Conservation (phyloP, 2,888 invertebrate species). For the Thereva nobilitata region DNA sequence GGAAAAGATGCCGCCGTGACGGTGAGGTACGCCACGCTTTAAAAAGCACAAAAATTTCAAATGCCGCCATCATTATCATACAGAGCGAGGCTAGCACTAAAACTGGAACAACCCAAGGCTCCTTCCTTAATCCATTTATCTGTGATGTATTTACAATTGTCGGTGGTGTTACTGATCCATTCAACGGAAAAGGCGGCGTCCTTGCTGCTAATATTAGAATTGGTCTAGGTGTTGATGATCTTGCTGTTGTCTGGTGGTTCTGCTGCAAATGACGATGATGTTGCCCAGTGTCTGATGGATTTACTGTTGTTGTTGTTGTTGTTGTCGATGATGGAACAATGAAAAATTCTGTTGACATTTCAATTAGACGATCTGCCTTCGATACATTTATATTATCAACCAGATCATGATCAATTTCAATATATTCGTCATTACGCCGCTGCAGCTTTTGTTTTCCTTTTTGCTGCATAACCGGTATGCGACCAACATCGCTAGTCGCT, state of each 20-base stretch:
- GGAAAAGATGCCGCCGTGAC: constrained; percentile 80
- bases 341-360: constrained; percentile 86
- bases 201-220: constrained; percentile 49
- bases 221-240: constrained; percentile 47
- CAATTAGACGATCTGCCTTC: constrained; percentile 62
- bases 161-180: constrained; percentile 47
- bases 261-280: constrained; percentile 56
- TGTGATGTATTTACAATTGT: constrained; percentile 52
- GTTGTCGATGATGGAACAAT: constrained; percentile 67
- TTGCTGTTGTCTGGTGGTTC: constrained; percentile 48
- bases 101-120: constrained; percentile 90
- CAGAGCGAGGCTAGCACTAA: constrained; percentile 81
- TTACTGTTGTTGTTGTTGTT: constrained; percentile 50
- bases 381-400: constrained; percentile 47
- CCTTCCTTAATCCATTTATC: constrained; percentile 64
- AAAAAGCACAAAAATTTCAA: constrained; percentile 88
- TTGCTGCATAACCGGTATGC: constrained; percentile 35
- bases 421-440: constrained; percentile 33
- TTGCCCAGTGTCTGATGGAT: constrained; percentile 18
- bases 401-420: constrained; percentile 31
- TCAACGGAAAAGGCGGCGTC: constrained; percentile 48
- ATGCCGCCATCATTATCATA: constrained; percentile 82
- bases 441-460: constrained; percentile 22
- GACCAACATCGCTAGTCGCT: constrained; percentile 16
- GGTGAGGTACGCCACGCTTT: constrained; percentile 82